These are phyloP conservation scores for Brachystomella parvula DNA, from an alignment of 1,140 invertebrate genomes.

Conservation along the genomic window DNA sequence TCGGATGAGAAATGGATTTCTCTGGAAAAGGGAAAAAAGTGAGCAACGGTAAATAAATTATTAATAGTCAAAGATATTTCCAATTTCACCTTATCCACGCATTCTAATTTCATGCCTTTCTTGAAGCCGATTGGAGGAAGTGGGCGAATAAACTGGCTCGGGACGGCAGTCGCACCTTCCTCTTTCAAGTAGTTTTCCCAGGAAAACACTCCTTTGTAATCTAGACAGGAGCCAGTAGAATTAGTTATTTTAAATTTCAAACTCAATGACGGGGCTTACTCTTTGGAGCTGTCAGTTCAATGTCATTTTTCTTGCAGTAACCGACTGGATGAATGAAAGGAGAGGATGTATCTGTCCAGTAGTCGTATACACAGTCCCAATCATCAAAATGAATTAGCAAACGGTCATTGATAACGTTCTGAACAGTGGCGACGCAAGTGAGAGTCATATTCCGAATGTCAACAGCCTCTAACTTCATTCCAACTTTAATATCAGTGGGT, in stretches of 20 bases:
- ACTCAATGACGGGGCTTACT: constrained; percentile 58
- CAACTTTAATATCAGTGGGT: constrained; percentile 63
- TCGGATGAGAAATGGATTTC: constrained; percentile 70
- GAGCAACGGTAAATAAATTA: too few species aligned
- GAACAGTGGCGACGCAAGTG: constrained; percentile 55
- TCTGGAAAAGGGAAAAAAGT: constrained; percentile 34
- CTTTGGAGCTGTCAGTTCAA: constrained; percentile 75
- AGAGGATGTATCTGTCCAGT: constrained; percentile 81
- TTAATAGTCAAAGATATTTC: background rate
- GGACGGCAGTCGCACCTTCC: constrained; percentile 65
- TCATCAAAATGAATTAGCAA: constrained; percentile 90
- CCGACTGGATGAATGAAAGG: constrained; percentile 89
- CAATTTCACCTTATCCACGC: constrained; percentile 60
- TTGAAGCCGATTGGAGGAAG: constrained; percentile 71
- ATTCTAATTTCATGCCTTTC: constrained; percentile 80
- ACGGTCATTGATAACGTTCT: constrained; percentile 71
- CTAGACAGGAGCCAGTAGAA: constrained; percentile 34
- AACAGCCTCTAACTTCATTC: constrained; percentile 92
- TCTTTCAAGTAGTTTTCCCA: constrained; percentile 78
- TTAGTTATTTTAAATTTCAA: constrained; percentile 20
- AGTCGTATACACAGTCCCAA: constrained; percentile 89
- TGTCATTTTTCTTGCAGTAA: constrained; percentile 77
- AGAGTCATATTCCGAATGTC: constrained; percentile 78
- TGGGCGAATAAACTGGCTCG: constrained; percentile 72
- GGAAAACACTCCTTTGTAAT: constrained; percentile 61